Percentiles rank a stretch among this genome's conserved stretches.
Evolutionary conservation across 2,113 vertebrate species (phyloP).

Genomic region (Baryphthengus martii): DNA sequence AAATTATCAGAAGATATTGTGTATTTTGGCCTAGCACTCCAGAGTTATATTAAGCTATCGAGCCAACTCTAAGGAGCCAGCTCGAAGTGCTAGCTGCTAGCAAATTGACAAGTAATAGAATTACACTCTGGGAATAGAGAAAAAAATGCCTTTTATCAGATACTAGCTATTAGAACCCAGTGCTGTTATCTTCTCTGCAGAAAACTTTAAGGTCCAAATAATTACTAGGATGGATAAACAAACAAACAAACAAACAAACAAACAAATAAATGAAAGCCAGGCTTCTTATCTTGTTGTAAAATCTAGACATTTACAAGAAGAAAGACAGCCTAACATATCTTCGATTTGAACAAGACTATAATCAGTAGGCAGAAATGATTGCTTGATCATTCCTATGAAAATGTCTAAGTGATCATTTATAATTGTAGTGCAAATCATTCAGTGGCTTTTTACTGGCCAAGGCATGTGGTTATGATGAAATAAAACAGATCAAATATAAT

Average conservation of each 20-base stretch:
- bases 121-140: neutral
- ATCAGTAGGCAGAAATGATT: neutral
- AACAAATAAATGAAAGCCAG: neutral
- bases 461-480: neutral
- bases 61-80: neutral
- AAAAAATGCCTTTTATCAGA: neutral
- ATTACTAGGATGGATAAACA: neutral
- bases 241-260: too few relatives aligned
- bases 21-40: accelerated
- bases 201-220: neutral
- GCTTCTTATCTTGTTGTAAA: neutral
- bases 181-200: neutral
- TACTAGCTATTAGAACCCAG: neutral
- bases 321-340: neutral
- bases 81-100: neutral
- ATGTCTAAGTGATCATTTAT: neutral
- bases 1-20: neutral
- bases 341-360: neutral
- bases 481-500: neutral
- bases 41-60: neutral
- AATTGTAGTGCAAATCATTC: neutral
- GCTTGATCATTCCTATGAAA: neutral
- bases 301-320: neutral
- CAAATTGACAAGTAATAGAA: neutral
- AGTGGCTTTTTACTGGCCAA: neutral